phyloP scores from a whole-genome alignment of 1,140 invertebrate species.

The Metaphire vulgaris region DNA sequence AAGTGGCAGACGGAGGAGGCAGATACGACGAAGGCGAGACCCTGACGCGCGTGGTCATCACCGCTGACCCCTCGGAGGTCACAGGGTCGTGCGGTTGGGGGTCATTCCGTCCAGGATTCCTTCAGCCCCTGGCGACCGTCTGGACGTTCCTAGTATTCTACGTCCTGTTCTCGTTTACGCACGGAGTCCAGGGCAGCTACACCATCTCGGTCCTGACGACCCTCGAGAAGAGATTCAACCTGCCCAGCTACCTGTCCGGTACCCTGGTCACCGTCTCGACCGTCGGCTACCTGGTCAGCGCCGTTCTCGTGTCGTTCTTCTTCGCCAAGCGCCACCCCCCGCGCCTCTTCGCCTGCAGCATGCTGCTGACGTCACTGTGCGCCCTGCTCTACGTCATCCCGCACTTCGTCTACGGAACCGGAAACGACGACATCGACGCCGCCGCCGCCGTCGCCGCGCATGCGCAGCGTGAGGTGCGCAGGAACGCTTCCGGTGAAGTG shows the following conservation, averaged over 20 bases:
- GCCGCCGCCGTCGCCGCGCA: too few species aligned
- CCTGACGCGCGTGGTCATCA: too few species aligned
- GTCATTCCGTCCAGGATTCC: neutral
- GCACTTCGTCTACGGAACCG: conserved; percentile 62
- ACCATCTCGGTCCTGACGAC: conserved; percentile 71
- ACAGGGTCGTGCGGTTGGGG: neutral
- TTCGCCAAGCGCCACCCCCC: conserved; percentile 48
- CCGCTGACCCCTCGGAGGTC: too few species aligned
- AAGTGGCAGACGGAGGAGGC: too few species aligned
- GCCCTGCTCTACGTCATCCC: conserved; percentile 62
- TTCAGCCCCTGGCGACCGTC: neutral
- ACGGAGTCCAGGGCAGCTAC: conserved; percentile 69
- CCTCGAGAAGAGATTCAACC: conserved; percentile 72
- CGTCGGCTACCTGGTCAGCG: conserved; percentile 20
- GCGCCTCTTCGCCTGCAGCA: conserved; percentile 38
- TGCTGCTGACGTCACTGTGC: conserved; percentile 50
- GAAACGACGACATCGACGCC: neutral
- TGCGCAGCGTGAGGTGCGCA: too few species aligned
- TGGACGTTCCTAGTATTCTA: conserved; percentile 63
- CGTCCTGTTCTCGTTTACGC: conserved; percentile 65
- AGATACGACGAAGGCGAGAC: too few species aligned
- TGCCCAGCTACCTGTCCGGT: conserved; percentile 56
- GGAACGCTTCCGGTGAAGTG: neutral
- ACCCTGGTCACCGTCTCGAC: neutral
- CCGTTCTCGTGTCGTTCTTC: conserved; percentile 16